Base-by-base conservation (phyloP, 2,888 invertebrate genomes). In the Ennomos fuscantarius region DNA sequence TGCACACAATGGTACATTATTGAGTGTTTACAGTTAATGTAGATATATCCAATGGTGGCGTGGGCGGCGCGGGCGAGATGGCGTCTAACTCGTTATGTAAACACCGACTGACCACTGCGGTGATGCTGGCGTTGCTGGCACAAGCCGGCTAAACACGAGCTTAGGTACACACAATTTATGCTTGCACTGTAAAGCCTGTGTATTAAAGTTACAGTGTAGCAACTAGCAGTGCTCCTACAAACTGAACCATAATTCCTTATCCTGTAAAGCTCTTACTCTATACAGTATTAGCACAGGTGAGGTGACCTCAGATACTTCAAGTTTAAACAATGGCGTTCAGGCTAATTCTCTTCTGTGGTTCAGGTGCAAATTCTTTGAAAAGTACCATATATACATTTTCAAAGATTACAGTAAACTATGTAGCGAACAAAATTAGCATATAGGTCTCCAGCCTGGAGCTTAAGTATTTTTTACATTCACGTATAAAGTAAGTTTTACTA, bases 51-150 rank as follows among this genome's bases (percentile, higher is more conserved):
- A 81, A 81, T 79, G 74, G 66, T 62, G 67, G 79, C 78, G 89
- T 87, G 80, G 88, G 88, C 86, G 78, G 73, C 70, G 72, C 70
- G 74, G 74, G 74, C 73, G 51, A 51, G 58, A 70, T 70, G 74
- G 76, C 78, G 73, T 78, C 86, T 90, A 89, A 90, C 89, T 78
- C 87, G 87, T 85, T 88, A 83, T 85, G 87, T 87, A 87, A 89
- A 89, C 89, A 89, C 59, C 68, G 33, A 74, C 72, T 78, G 78
- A 76, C 86, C 83, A 85, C 84, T 81, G 76, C 79, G 72, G 77
- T 34, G 32, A 43, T 40, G 74, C 74, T 71, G 73, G 78, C 15
- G 10, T 37, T 43, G 74, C 74, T 69, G 76, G 78, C 77, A 74
- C 77, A 76, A 74, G 78, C 75, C 78, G 75, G 71, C n/a, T 75